Conservation (phyloP, 2,797 vertebrate species). For the Gobionotothen gibberifrons region DNA sequence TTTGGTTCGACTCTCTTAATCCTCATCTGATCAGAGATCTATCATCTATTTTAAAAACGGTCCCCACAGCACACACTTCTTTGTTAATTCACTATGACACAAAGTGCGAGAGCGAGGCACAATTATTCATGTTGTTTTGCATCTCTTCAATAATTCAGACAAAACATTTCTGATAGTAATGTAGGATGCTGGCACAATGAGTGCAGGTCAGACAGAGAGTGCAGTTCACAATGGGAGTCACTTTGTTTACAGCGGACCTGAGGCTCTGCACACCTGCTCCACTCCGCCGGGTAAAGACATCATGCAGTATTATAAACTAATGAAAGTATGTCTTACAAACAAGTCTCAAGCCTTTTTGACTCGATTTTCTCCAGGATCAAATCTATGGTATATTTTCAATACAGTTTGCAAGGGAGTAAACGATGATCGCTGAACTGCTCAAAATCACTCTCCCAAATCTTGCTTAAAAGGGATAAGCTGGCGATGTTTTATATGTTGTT, state of each 20-base stretch:
- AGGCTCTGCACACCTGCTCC: slow-evolving; percentile 28
- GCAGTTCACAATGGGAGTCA: slow-evolving; percentile 33
- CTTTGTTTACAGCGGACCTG: slow-evolving; percentile 43
- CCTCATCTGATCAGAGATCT: slow-evolving; percentile 15
- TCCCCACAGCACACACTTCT: slow-evolving; percentile 41
- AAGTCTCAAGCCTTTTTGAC: neutral
- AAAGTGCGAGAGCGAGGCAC: slow-evolving; percentile 57
- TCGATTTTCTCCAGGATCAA: neutral
- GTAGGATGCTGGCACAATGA: slow-evolving; percentile 35
- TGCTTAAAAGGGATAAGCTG: neutral
- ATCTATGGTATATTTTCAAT: neutral
- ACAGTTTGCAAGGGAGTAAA: neutral
- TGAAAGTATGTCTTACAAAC: neutral
- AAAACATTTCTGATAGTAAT: slow-evolving; percentile 58
- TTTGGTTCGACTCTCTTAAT: neutral
- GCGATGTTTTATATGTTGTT: neutral
- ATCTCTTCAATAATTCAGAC: slow-evolving; percentile 79
- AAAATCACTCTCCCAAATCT: neutral
- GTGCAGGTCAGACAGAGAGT: neutral
- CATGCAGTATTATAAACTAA: neutral
- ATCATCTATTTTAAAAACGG: slow-evolving; percentile 32
- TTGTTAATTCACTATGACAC: slow-evolving; percentile 72
- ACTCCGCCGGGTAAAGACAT: slow-evolving; percentile 6
- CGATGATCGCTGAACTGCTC: neutral
- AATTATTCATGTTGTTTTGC: slow-evolving; percentile 82